Percentiles rank a stretch among this genome's conserved stretches.
phyloP scores from a whole-genome alignment of 1,140 invertebrate genomes.

The Diploscapter pachys region DNA sequence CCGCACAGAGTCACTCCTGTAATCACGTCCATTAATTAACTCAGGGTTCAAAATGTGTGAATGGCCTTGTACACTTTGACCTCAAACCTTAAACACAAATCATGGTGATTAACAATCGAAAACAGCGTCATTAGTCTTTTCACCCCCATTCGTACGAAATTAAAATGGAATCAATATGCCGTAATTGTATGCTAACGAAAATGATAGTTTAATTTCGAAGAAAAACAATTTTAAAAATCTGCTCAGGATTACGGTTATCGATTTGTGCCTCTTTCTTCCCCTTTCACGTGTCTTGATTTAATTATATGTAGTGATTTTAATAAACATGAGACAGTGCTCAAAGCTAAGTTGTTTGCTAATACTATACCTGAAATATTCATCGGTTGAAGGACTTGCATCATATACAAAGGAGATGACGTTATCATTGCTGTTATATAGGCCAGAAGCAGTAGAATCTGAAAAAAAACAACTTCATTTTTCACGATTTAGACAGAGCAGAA shows the following conservation, averaged over 20 bases:
- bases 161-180: too few species aligned
- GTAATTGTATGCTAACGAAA: neutral
- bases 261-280: conserved; percentile 28
- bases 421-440: conserved; percentile 46
- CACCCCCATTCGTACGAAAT: too few species aligned
- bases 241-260: too few species aligned
- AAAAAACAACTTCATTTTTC: neutral
- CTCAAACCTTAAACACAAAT: neutral
- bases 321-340: conserved; percentile 34
- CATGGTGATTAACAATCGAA: neutral
- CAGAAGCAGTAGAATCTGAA: conserved; percentile 30
- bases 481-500: neutral
- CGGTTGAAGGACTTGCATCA: conserved; percentile 47
- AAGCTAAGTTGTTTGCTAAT: too few species aligned
- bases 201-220: neutral
- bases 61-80: neutral
- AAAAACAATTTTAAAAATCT: neutral
- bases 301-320: conserved; percentile 50
- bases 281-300: conserved; percentile 54
- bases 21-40: neutral
- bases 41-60: neutral
- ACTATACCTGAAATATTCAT: conserved; percentile 24
- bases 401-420: conserved; percentile 54
- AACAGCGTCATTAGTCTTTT: too few species aligned
- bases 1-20: conserved; percentile 1